Evolutionary conservation across 2,888 invertebrate genomes (phyloP), one percentile per base, ranked within the genome.

Genomic region (Ophonus ardosiacus): DNA sequence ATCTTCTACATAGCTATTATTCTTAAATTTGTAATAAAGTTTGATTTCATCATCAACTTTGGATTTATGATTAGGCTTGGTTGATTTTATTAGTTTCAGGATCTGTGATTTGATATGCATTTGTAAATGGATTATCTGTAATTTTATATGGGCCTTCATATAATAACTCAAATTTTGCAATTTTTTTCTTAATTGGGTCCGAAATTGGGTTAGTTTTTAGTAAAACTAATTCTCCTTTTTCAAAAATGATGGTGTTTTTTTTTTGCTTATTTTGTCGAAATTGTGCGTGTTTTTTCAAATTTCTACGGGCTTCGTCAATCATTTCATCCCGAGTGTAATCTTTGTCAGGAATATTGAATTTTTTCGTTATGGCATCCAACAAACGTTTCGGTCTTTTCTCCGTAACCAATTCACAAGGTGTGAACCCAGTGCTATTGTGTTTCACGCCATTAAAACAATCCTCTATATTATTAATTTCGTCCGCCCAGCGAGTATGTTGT

Each of bases 391-490:
- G 84, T 84, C n/a, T n/a, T n/a, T 63, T 84, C 18, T 4, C 65
- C 51, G 17, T 18, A 15, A 0, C 40, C 43, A 40, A 84, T 15
- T 31, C 84, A n/a, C n/a, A 68, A 18, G 86, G 79, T 10, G 84
- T 38, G 51, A 31, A 68, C 5, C 86, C 86, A 7, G 86, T 86
- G 51, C 86, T 86, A 0, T n/a, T 21, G 78, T 86, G 86, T 13
- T 71, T 57, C 0, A 65, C 13, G 0, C 51, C 51, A 40, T 86
- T 86, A 31, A 84, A 57, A 63, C 84, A 86, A n/a, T 80, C 74
- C 17, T 85, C 81, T 0, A 86, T 82, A 38, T 80, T 21, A 2
- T 56, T 40, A 8, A 85, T 2, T 21, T 63, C 18, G 18, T 76
- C 15, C 10, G 74, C 71, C 86, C 86, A 86, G 0, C 15, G 17